A percentile compares a stretch with the other conserved stretches of the same genome.
Conservation (phyloP, 2,113 vertebrate species). For the human region DNA sequence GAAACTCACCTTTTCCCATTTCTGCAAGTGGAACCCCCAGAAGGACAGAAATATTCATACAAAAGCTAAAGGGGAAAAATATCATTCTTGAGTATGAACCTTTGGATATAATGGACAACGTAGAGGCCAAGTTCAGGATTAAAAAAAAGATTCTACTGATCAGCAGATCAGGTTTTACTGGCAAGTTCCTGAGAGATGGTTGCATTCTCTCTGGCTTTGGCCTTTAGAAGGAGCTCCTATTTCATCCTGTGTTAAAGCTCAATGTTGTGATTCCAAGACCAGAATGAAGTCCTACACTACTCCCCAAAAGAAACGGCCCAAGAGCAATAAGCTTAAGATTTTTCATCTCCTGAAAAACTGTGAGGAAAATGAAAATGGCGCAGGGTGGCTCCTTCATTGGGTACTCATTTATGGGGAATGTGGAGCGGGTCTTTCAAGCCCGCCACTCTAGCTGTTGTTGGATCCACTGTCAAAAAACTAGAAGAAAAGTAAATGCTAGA, state of each 20-base stretch:
- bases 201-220: slow-evolving; percentile 71
- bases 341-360: not conserved
- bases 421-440: not conserved
- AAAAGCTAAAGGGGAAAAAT: not conserved
- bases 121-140: slow-evolving; percentile 53
- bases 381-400: not conserved
- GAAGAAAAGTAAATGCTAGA: not conserved
- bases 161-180: slow-evolving; percentile 65
- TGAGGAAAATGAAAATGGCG: not conserved
- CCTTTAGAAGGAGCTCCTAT: slow-evolving; percentile 66
- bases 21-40: too few species aligned
- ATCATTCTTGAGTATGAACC: slow-evolving; percentile 46
- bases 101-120: slow-evolving; percentile 64
- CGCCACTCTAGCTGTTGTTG: not conserved
- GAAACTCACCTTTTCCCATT: not conserved
- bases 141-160: slow-evolving; percentile 32
- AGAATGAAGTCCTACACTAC: slow-evolving; percentile 77
- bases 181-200: slow-evolving; percentile 61
- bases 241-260: slow-evolving; percentile 57
- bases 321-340: slow-evolving; percentile 94
- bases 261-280: slow-evolving; percentile 91
- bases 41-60: slow-evolving; percentile 25
- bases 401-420: not conserved
- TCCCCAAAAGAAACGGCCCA: slow-evolving; percentile 93
- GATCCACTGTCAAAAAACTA: not conserved